Base-by-base conservation (phyloP, 2,888 invertebrate species). In the Deilephila elpenor region DNA sequence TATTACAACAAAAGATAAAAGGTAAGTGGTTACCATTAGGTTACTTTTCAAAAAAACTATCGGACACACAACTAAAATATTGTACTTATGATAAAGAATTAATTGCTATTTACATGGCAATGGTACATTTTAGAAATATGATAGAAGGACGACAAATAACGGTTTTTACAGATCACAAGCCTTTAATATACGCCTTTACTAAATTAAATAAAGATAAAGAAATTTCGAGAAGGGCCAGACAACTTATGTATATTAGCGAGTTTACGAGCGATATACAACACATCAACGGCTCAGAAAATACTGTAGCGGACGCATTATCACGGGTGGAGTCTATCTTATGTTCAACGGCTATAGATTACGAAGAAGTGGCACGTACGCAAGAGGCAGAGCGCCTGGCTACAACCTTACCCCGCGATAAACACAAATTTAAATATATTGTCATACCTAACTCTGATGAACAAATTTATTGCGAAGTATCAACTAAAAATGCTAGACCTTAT, bases 291-390 rank as follows among this genome's bases (percentile, higher is more conserved):
- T 59, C 74, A 60, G 73, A 77, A 14, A 79, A 79, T 61, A 59
- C 70, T 5, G 75, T 75, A 2, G 78, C 77, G 3, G 78, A 79
- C 37, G 71, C 77, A 3, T 70, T 79, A 71, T 78, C 78, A 6
- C 78, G 86, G 0, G 73, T 84, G 0, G 81, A 80, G 11, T 75
- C 77, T n/a, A 67, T 80, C 6, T 60, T 67, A 3, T 44, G 73
- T 19, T 51, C 70, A n/a, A 20, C 29, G 17, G 34, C 19, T 11
- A 44, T 51, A 37, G 34, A 37, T 37, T 37, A 37, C 34, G 34
- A 44, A n/a, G 17, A 44, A 25, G 20, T 37, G 34, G 34, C 34
- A 7, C 34, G 34, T 37, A 37, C 34, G 34, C 34, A 37, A 37
- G 34, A 37, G 34, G 34, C 6, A 37, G 34, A 37, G 34, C 34